Conservation (phyloP, 2,888 invertebrate species). For the Chymomyza caudatula region DNA sequence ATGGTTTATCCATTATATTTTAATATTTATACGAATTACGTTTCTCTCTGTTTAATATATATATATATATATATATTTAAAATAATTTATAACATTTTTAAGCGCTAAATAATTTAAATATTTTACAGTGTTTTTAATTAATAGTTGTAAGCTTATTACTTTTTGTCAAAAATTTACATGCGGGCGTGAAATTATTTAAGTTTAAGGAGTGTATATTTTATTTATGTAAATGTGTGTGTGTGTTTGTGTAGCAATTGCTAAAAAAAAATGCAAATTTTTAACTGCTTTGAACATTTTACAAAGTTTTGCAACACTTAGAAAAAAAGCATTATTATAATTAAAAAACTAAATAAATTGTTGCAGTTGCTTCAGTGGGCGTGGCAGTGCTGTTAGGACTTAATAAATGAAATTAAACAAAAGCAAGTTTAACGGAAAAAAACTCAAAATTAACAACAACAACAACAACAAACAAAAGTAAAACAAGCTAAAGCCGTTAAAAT, state of each 20-base stretch:
- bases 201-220: conserved; percentile 47
- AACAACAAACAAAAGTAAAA: background rate
- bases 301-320: conserved; percentile 38
- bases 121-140: conserved; percentile 51
- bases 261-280: conserved; percentile 15
- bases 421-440: background rate
- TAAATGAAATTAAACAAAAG: background rate
- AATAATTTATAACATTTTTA: conserved; percentile 29
- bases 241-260: conserved; percentile 22
- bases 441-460: background rate
- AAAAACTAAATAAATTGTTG: background rate
- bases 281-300: conserved; percentile 49
- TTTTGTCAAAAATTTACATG: conserved; percentile 63
- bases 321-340: background rate
- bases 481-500: background rate
- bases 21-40: conserved; percentile 1
- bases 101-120: conserved; percentile 69
- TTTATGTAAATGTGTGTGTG: background rate
- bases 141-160: conserved; percentile 21
- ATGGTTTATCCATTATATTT: conserved; percentile 4
- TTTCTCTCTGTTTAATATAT: conserved; percentile 22
- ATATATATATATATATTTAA: conserved; percentile 49
- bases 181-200: conserved; percentile 59
- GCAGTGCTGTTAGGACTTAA: background rate
- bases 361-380: background rate